A percentile compares a stretch with the other conserved stretches of the same genome.
These are phyloP conservation scores for Pardalotus punctatus DNA, from an alignment of 2,113 vertebrate genomes.

Conservation along the genomic window DNA sequence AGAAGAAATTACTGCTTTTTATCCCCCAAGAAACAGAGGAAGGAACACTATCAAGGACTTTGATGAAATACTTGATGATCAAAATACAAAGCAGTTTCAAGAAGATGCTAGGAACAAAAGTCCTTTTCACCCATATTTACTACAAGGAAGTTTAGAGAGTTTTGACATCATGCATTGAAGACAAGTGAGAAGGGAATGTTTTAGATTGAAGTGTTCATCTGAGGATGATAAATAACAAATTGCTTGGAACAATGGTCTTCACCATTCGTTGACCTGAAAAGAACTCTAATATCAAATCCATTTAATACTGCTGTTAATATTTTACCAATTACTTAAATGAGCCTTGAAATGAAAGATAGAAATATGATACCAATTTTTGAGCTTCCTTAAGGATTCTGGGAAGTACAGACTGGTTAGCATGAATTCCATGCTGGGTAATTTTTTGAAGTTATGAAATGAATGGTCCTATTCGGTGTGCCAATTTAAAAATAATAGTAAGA, in stretches of 20 bases:
- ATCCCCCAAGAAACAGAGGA: not conserved
- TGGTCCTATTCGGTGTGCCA: not conserved
- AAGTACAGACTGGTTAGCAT: not conserved
- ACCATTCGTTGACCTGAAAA: not conserved
- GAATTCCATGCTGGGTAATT: not conserved
- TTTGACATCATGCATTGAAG: not conserved
- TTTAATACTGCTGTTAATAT: slow-evolving; percentile 12
- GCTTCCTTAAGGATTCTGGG: not conserved
- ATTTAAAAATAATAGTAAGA: not conserved
- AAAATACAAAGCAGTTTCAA: not conserved
- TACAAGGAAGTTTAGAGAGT: not conserved
- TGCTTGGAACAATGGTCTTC: not conserved
- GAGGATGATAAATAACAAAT: not conserved
- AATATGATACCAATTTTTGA: not conserved
- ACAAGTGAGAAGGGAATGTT: not conserved
- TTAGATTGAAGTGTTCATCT: not conserved
- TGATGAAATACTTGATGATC: not conserved
- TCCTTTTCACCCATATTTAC: not conserved
- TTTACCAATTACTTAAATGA: slow-evolving; percentile 25
- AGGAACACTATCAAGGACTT: not conserved
- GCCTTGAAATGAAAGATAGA: slow-evolving; percentile 1
- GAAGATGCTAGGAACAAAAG: not conserved
- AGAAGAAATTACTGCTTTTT: not conserved
- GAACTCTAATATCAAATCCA: not conserved
- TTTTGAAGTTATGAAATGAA: not conserved